Base-by-base conservation (phyloP, 2,797 vertebrate genomes). In the Etheostoma nigrum region DNA sequence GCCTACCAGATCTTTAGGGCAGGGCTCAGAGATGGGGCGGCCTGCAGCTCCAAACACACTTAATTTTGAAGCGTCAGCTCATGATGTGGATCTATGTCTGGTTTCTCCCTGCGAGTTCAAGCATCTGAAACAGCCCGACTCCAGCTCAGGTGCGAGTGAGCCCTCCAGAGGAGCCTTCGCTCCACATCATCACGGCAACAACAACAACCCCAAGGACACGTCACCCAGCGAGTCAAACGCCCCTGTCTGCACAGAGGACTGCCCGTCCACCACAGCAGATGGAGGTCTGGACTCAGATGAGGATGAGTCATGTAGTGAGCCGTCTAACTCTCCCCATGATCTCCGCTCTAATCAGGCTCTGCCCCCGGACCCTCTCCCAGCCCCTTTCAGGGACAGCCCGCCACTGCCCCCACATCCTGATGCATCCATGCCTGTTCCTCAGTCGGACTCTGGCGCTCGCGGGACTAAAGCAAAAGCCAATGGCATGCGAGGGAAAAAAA, bases 51-150 rank as follows among this genome's bases (percentile, higher is more conserved):
- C 94, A 0, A 93, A 86, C 12, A 79, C 89, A 3, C 87, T 93
- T 25, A 94, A 95, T 16, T 95, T 97, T 1, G 95, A 96, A 44
- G 30, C 70, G 1, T 81, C 90, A 0, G 93, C 95, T 3, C 97
- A 98, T 0, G 97, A 98, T 0, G 98, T 99, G 73, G 98, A 99
- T 85, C 92, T 99, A 7, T 99, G 98, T 82, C 91, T 99, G 67
- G 98, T 99, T 79, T 99, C 98, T 0, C 98, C 98, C 4, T 99
- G 98, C 0, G 98, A 99, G 91, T 99, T 98, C 49, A 97, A 97
- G 79, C 98, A 99, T 82, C 96, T 96, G 74, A 99, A 98, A 83
- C 89, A 93, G 0, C 40, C 88, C 0, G 92, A 94, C 72, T 85
- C 71, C 0, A 44, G 67, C 81, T 96, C 96, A 0, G 94, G 95